These are phyloP conservation scores for Pipa parva DNA, from an alignment of 2,113 vertebrate species.

Conservation along the genomic window DNA sequence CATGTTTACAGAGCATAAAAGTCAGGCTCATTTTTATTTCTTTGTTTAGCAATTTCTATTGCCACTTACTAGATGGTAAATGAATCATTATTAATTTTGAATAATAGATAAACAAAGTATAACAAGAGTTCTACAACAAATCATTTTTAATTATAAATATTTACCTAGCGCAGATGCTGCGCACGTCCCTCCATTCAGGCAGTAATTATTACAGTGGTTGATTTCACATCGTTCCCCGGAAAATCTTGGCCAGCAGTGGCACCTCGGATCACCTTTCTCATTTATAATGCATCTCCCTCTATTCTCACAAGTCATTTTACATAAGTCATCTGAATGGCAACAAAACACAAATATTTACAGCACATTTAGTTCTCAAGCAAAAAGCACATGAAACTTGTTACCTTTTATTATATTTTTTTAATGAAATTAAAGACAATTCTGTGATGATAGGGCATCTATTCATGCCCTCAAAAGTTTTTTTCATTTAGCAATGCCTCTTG, in stretches of 20 bases:
- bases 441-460: too few relatives aligned
- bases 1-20: background rate
- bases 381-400: too few relatives aligned
- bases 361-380: background rate
- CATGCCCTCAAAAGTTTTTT: too few relatives aligned
- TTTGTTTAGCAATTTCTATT: background rate
- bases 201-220: slow-evolving; percentile 92
- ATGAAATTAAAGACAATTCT: too few relatives aligned
- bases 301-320: slow-evolving; percentile 86
- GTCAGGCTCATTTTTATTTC: slow-evolving; percentile 8
- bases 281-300: slow-evolving; percentile 91
- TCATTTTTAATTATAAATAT: slow-evolving; percentile 34
- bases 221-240: slow-evolving; percentile 91
- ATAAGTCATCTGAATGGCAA: slow-evolving; percentile 76
- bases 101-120: background rate
- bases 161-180: slow-evolving; percentile 85
- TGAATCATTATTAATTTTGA: background rate
- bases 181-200: slow-evolving; percentile 91
- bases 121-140: background rate
- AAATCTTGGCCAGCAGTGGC: slow-evolving; percentile 95
- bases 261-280: slow-evolving; percentile 87
- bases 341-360: background rate
- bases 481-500: too few relatives aligned
- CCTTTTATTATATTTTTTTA: too few relatives aligned
- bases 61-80: background rate